Evolutionary conservation across 2,888 invertebrate genomes (phyloP), one percentile per base, ranked within the genome.

Genomic region (Unio delphinus): DNA sequence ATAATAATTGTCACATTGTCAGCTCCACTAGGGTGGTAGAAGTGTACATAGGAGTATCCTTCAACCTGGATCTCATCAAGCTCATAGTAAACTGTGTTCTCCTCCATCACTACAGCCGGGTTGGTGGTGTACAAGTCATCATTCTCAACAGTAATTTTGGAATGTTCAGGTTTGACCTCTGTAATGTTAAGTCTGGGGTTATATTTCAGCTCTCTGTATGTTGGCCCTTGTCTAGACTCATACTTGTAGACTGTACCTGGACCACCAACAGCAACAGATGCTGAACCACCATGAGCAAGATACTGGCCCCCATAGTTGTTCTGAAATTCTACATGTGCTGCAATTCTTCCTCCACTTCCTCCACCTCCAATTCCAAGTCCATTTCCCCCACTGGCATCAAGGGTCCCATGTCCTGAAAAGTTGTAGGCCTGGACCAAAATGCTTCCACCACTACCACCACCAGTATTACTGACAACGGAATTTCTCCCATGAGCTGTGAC

Each of bases 171-270:
- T 63, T 80, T 70, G 11, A 84, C 68, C 8, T 66, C 61, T n/a
- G 82, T 83, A 23, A 57, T 63, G 64, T 84, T 82, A 1, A 84
- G 72, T 62, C 79, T 71, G 4, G 81, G 84, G 59, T 84, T 78
- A 69, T 84, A 85, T 59, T 85, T 85, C 15, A 85, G 75, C 61
- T 85, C 84, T 58, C 85, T 71, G 75, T 85, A 85, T 57, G 76
- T 72, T 11, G 85, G 84, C 6, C 85, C 85, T 66, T 80, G 67
- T 55, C 70, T 72, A 3, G 83, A 83, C 63, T 85, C 85, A 70
- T 79, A 84, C 67, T 84, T 84, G 69, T 84, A 85, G 1, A 83
- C 74, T 1, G 85, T 84, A 30, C 85, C 85, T 18, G 85, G 83
- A 1, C 84, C 85, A 11, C 84, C 85, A 63, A 69, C 75, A 15